Evolutionary conservation across 2,113 vertebrate species (phyloP).

Genomic region (Numenius arquata): DNA sequence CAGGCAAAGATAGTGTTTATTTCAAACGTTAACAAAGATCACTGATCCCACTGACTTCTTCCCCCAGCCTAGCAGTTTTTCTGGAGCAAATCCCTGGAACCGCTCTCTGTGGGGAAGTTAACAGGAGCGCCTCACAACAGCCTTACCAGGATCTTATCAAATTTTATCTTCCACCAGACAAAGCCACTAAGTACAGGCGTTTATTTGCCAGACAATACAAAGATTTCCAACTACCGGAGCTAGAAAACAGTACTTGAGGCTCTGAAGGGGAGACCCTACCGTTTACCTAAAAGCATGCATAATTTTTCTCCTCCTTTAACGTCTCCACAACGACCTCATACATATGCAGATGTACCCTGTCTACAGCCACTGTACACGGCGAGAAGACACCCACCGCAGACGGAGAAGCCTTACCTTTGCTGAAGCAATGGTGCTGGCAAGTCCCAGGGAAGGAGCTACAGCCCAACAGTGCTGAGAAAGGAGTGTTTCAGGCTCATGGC

Average conservation of each 20-base stretch:
- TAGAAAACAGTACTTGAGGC: not conserved
- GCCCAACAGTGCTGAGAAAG: fast-evolving
- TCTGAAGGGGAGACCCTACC: not conserved
- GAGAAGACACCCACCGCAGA: fast-evolving
- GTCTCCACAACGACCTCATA: not conserved
- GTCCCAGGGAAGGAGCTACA: not conserved
- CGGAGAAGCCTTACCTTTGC: not conserved
- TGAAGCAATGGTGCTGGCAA: fast-evolving
- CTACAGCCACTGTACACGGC: fast-evolving
- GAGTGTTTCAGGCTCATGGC: fast-evolving
- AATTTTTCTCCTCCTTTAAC: not conserved
- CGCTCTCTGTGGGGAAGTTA: not conserved
- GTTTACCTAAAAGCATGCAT: not conserved
- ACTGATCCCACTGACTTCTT: not conserved
- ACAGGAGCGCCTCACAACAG: not conserved
- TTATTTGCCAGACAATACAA: not conserved
- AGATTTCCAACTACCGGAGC: not conserved
- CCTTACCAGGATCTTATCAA: not conserved
- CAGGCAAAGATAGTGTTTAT: not conserved
- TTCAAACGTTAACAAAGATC: not conserved
- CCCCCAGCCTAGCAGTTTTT: not conserved
- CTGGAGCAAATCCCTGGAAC: not conserved
- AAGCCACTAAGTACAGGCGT: not conserved
- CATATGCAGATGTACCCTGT: not conserved
- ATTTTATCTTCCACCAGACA: not conserved